These are phyloP conservation scores for Darevskia nairensis DNA, from an alignment of 2,797 vertebrate genomes.

Conservation along the genomic window DNA sequence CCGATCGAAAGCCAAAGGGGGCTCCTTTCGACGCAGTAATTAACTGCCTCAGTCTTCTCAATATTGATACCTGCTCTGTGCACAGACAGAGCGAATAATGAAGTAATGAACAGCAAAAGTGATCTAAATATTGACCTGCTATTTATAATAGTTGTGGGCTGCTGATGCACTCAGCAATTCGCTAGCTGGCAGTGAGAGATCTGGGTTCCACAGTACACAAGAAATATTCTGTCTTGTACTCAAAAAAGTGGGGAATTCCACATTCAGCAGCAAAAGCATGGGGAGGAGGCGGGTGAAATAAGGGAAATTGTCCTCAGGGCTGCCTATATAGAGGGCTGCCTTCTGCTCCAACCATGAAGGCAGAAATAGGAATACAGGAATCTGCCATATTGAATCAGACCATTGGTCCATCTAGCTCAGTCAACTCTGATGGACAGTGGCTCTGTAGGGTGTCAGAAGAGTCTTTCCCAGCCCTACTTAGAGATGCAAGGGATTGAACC, in stretches of 20 bases:
- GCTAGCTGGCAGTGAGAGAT: slow-evolving; percentile 77
- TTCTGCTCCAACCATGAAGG: not conserved
- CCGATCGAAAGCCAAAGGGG: slow-evolving; percentile 32
- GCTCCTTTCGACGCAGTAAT: slow-evolving; percentile 61
- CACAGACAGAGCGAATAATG: slow-evolving; percentile 81
- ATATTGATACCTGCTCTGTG: slow-evolving; percentile 64
- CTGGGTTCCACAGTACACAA: slow-evolving; percentile 70
- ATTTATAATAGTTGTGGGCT: slow-evolving; percentile 80
- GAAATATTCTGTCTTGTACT: slow-evolving; percentile 73
- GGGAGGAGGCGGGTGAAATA: too few species aligned
- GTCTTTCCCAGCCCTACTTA: too few species aligned
- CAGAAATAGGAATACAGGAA: too few species aligned
- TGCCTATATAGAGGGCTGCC: not conserved
- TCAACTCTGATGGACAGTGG: too few species aligned
- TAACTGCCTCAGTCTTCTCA: slow-evolving; percentile 57
- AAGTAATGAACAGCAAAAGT: slow-evolving; percentile 90
- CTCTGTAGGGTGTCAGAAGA: too few species aligned
- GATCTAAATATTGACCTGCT: slow-evolving; percentile 82
- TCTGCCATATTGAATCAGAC: too few species aligned
- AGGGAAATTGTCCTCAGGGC: not conserved
- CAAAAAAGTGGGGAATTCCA: slow-evolving; percentile 29
- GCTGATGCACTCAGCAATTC: slow-evolving; percentile 25
- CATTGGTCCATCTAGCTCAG: too few species aligned
- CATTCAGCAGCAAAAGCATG: not conserved
- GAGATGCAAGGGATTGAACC: not conserved